Base-by-base conservation (phyloP, 2,888 invertebrate genomes). In the Tenthredo livida region DNA sequence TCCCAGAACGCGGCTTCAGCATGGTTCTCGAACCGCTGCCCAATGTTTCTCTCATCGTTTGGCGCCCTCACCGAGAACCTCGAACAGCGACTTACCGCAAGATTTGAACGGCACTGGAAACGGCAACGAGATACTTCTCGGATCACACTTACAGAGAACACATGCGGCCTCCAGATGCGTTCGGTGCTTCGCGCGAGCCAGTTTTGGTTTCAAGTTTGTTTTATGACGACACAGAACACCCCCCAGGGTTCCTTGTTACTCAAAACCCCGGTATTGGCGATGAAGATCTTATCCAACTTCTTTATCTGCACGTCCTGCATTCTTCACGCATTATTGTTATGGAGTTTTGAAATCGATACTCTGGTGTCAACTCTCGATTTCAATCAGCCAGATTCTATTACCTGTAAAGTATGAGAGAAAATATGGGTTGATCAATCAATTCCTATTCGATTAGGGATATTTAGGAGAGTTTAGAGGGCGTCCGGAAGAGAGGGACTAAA, bases 91-190 rank as follows among this genome's bases (percentile, higher is more conserved):
- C 25, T 47, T 40, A 47, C 47, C 54, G n/a, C 50, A n/a, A 50
- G 77, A 25, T 37, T n/a, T 40, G 37, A 10, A 80, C 37, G 40
- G 40, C 80, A 37, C 15, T 61, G 40, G 40, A n/a, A 61, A 37
- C 33, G 7, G 37, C 80, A 40, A 80, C 21, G 40, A 78, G 54
- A 78, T 54, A 65, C 29, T 29, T 10, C 43, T 43, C 67, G 29
- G 29, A 17, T 50, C 50, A 65, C 25, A 67, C 47, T 83, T 70
- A 47, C 61, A n/a, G 67, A 17, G 33, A 40, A 40, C 40, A 58
- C 80, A 61, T 70, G 47, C 43, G 83, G 83, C 43, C 70, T 70
- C 83, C 83, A 83, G 83, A 83, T 83, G 83, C 25, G 10, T 83
- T 33, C 43, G 5, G 40, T 10, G 40, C 61, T 61, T 61, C n/a